A percentile compares a stretch with the other conserved stretches of the same genome.
Evolutionary conservation across 2,888 invertebrate species (phyloP).

Genomic region (Macaria liturata): DNA sequence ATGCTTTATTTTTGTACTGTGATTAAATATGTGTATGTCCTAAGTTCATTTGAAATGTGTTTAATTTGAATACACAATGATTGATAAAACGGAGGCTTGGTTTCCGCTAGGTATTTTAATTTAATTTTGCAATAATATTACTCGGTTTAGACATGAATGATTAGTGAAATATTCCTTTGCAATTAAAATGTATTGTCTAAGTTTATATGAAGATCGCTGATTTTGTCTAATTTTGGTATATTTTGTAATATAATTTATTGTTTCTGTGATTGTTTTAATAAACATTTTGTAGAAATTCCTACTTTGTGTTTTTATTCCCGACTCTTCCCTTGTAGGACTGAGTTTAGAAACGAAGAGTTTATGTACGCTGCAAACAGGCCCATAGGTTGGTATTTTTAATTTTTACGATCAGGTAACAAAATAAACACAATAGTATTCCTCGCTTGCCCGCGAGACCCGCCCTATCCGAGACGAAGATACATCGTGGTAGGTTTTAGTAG

Average conservation of each 20-base stretch:
- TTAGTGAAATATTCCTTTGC: slow-evolving; percentile 50
- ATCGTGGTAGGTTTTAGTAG: too few relatives aligned
- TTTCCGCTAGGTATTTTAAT: slow-evolving; percentile 58
- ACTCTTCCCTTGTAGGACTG: too few relatives aligned
- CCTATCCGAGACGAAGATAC: too few relatives aligned
- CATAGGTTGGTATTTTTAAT: too few relatives aligned
- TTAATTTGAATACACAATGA: slow-evolving; percentile 61
- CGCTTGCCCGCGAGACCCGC: too few relatives aligned
- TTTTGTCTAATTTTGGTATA: slow-evolving; percentile 61
- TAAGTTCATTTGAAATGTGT: slow-evolving; percentile 52
- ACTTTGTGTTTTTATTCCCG: slow-evolving; percentile 16
- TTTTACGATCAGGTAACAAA: too few relatives aligned
- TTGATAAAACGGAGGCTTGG: slow-evolving; percentile 57
- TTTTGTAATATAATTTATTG: slow-evolving; percentile 69
- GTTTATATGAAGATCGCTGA: slow-evolving; percentile 45
- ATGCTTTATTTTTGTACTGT: slow-evolving; percentile 82
- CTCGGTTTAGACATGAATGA: slow-evolving; percentile 38
- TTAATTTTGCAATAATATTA: slow-evolving; percentile 51
- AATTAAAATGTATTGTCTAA: slow-evolving; percentile 47
- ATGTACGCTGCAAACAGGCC: too few relatives aligned
- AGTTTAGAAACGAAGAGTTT: too few relatives aligned
- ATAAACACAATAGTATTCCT: too few relatives aligned
- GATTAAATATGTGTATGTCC: slow-evolving; percentile 71
- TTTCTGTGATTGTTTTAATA: slow-evolving; percentile 74
- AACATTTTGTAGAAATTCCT: slow-evolving; percentile 55